Conservation (phyloP, 2,113 vertebrate genomes). For the Phodopus roborovskii region DNA sequence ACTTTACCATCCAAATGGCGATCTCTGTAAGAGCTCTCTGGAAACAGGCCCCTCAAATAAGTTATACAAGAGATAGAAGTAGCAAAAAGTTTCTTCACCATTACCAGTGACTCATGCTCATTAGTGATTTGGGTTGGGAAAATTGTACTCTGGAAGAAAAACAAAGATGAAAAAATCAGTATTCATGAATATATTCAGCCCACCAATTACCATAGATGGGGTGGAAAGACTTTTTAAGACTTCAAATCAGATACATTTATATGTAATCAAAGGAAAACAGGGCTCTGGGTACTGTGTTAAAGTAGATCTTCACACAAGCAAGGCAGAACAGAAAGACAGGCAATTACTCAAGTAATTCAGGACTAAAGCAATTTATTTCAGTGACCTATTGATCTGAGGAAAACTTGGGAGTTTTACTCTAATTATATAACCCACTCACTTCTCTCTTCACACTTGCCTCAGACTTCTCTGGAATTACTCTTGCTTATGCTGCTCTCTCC, state of each 20-base stretch:
- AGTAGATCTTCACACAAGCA: slow-evolving; percentile 30
- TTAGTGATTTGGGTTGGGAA: slow-evolving; percentile 81
- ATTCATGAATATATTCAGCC: slow-evolving; percentile 55
- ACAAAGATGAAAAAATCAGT: slow-evolving; percentile 34
- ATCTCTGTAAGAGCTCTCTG: slow-evolving; percentile 87
- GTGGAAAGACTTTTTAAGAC: slow-evolving; percentile 59
- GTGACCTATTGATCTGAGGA: not conserved
- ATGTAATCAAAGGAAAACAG: slow-evolving; percentile 56
- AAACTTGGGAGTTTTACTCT: slow-evolving; percentile 17
- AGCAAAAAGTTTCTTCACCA: slow-evolving; percentile 87
- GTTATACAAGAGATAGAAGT: slow-evolving; percentile 86
- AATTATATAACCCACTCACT: not conserved
- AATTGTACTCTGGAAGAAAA: slow-evolving; percentile 59
- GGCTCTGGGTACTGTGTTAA: slow-evolving; percentile 36
- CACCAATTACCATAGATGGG: not conserved
- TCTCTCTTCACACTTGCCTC: not conserved
- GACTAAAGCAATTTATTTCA: slow-evolving; percentile 47
- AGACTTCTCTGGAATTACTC: not conserved
- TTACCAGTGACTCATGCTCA: slow-evolving; percentile 82
- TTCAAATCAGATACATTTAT: slow-evolving; percentile 37
- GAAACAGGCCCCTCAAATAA: slow-evolving; percentile 88
- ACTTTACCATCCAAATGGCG: slow-evolving; percentile 86
- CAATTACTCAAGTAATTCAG: slow-evolving; percentile 49
- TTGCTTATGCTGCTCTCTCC: not conserved
- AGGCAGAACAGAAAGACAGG: slow-evolving; percentile 32